Conservation (phyloP, 2,113 vertebrate species). For the Jacana jacana region DNA sequence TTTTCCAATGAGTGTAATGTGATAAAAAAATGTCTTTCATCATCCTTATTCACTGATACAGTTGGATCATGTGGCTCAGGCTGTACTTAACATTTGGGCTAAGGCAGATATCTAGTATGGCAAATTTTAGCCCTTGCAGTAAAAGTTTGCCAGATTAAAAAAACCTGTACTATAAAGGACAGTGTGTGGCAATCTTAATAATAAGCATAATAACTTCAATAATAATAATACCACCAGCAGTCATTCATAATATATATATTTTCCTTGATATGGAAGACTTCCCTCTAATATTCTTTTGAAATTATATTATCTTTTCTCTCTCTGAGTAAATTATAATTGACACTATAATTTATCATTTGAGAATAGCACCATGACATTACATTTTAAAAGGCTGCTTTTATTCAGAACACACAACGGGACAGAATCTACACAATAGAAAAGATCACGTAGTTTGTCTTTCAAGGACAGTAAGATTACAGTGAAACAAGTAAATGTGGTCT, state of each 20-base stretch:
- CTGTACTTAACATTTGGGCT: neutral
- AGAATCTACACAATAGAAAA: neutral
- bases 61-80: neutral
- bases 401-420: neutral
- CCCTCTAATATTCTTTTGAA: neutral
- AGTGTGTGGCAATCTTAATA: neutral
- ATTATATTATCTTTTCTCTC: conserved; percentile 12
- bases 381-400: neutral
- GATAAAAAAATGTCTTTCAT: neutral
- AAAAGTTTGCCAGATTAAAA: neutral
- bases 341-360: neutral
- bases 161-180: neutral
- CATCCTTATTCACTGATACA: neutral
- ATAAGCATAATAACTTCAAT: neutral
- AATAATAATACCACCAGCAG: neutral
- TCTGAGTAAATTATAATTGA: neutral
- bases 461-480: neutral
- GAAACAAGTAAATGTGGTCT: neutral
- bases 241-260: neutral
- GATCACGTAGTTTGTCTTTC: neutral
- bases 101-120: neutral
- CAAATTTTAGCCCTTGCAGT: neutral
- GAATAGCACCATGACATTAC: neutral
- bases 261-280: conserved; percentile 15
- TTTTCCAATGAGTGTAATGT: neutral